Base-by-base conservation (phyloP, 2,113 vertebrate species). In the Scophthalmus maximus region DNA sequence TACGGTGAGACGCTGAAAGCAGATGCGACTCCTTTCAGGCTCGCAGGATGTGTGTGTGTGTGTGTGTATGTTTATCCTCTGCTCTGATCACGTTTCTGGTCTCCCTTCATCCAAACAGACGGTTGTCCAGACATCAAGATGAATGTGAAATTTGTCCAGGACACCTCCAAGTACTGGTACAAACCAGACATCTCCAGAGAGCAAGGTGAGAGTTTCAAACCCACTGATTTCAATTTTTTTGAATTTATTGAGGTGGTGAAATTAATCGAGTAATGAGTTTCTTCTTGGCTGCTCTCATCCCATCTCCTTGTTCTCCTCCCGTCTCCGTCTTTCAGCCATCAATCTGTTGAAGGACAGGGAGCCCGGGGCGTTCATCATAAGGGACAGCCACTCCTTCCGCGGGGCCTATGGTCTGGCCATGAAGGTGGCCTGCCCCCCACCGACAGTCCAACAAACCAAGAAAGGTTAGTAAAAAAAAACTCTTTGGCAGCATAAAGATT, bases 131-230 rank as follows among this genome's bases (percentile, higher is more conserved):
- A 99, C 90, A 97, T 96, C 1, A 95, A 95, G 88, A 95, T 98
- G 67, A 97, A 95, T 1, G 95, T 99, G 62, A 99, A 98, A 87
- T 99, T 99, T 93, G 97, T 99, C 34, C 97, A 99, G 92, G 97
- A 99, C 87, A 99, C 97, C 7, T 98, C 97, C 61, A 98, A 96
- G 90, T 99, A 93, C 91, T 99, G 97, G 97, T 99, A 99, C 92
- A 99, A 99, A 68, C 95, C 97, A 0, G 97, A 98, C 56, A 99
- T 99, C 87, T 96, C 97, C 82, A 93, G 97, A 82, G 97, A 99
- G 79, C 97, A 99, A 92, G 97, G 97, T 99, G 68, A 71, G 92
- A 3, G 7, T 3, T 9, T 15, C 10, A 29, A 15, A 25, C 8
- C 9, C 14, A 2, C 34, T 51, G 14, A 6, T 50, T 11, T 18